Base-by-base conservation (phyloP, 2,113 vertebrate species). In the Gasterosteus nipponicus region DNA sequence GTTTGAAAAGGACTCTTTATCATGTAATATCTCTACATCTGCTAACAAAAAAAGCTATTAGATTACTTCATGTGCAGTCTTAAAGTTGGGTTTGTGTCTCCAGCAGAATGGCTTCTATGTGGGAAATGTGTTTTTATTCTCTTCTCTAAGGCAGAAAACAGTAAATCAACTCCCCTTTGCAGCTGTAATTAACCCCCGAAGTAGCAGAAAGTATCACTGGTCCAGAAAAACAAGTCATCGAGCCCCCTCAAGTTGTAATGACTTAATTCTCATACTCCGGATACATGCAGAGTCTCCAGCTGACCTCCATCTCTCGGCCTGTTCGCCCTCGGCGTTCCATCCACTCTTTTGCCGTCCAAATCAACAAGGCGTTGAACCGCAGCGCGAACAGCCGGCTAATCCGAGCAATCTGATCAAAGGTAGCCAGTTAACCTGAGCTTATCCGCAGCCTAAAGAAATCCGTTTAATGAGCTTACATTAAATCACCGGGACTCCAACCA, bases 381-480 rank as follows among this genome's bases (percentile, higher is more conserved):
- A 18, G 73, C 70, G 54, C 84, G 77, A 81, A 83, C 75, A 78
- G 77, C 66, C 63, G 18, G 74, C 72, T 93, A 93, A 93, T 93
- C 91, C 88, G 59, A 4, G 69, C 67, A 60, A 92, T 89, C 85
- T 86, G 88, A 83, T 92, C 90, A 92, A 87, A 92, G 87, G 89
- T 89, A 86, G 70, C 80, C 87, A 67, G 83, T 88, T 91, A 91
- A 89, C 89, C 83, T 77, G 77, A 83, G 89, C 68, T 92, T 82
- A 92, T 87, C 89, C 77, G 1, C 71, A 61, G 81, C 75, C 85
- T 86, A 58, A 89, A 80, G 82, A 88, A 89, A 86, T 87, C 80
- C 51, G 3, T 69, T 84, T 92, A 92, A 92, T 91, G 81, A 91
- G 90, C 87, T 92, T 91, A 93, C 71, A 75, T 80, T 78, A 78